A percentile compares a stretch with the other conserved stretches of the same genome.
Conservation (phyloP, 1,140 invertebrate genomes). For the Tribolium madens region DNA sequence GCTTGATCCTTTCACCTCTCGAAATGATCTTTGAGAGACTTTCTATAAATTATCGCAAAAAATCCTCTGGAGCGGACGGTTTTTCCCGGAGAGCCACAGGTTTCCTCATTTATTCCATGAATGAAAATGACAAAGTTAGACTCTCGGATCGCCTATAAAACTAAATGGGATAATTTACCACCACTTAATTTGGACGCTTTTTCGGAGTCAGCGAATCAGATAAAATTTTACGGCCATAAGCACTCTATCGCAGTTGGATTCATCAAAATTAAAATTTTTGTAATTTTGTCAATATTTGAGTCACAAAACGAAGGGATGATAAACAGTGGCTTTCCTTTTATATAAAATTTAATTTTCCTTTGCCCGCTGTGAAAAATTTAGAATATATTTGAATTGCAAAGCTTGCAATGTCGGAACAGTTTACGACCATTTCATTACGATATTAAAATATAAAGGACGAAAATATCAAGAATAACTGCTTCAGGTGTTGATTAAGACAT, state of each 20-base stretch:
- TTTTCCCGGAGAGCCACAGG: constrained; percentile 8
- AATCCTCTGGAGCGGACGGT: not conserved
- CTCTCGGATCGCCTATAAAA: not conserved
- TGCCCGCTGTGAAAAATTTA: not conserved
- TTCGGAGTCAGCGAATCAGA: not conserved
- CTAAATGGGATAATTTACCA: constrained; percentile 8
- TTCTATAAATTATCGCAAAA: constrained; percentile 1
- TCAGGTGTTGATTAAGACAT: not conserved
- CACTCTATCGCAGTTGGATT: not conserved
- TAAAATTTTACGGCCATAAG: constrained; percentile 6
- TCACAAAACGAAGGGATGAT: not conserved
- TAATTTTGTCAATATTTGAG: not conserved
- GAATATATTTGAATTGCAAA: constrained; percentile 27
- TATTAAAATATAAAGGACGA: not conserved
- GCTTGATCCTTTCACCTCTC: not conserved
- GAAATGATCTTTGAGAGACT: not conserved
- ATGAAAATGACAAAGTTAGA: not conserved
- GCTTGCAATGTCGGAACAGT: not conserved
- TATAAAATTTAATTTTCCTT: constrained; percentile 15
- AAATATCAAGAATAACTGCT: not conserved
- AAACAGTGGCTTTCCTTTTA: not conserved
- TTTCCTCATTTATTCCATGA: not conserved
- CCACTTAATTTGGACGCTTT: not conserved
- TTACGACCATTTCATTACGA: not conserved
- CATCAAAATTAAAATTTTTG: not conserved